Evolutionary conservation across 2,888 invertebrate genomes (phyloP).

Genomic region (Cheilosia grossa): DNA sequence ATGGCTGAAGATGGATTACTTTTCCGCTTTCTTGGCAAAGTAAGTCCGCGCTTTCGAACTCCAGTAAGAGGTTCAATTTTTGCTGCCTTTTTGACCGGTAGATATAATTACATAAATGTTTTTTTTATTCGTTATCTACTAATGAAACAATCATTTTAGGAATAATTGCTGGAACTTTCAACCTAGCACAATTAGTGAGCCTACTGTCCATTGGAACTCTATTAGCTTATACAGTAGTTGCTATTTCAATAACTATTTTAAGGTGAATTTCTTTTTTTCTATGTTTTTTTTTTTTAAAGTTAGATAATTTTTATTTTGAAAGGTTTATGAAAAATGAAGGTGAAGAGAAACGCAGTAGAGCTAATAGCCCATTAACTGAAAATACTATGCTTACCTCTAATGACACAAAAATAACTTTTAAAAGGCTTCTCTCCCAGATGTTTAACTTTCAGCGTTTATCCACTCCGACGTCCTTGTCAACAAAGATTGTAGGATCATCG

Average conservation of each 20-base stretch:
- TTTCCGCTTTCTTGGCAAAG: conserved; percentile 88
- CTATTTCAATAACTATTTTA: conserved; percentile 92
- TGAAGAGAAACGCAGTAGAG: conserved; percentile 45
- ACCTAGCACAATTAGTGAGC: conserved; percentile 92
- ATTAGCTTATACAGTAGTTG: conserved; percentile 94
- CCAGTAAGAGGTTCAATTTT: conserved; percentile 89
- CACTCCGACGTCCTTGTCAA: conserved; percentile 78
- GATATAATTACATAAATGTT: not conserved
- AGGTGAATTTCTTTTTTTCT: conserved; percentile 84
- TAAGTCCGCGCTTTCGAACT: conserved; percentile 88
- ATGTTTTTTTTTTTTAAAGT: not conserved
- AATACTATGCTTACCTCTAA: conserved; percentile 78
- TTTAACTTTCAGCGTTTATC: conserved; percentile 79
- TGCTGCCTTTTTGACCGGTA: conserved; percentile 89
- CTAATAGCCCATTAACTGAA: conserved; percentile 75
- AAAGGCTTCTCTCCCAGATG: conserved; percentile 77
- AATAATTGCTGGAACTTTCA: conserved; percentile 91
- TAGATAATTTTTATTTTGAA: not conserved
- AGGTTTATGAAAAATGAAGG: conserved; percentile 80
- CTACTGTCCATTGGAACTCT: conserved; percentile 96
- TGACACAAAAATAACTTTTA: conserved; percentile 76
- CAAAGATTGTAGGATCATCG: conserved; percentile 79
- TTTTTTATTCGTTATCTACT: not conserved
- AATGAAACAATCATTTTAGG: conserved; percentile 83
- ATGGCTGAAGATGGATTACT: conserved; percentile 94